Percentiles rank a stretch among this genome's conserved stretches.
Conservation (phyloP, 2,888 invertebrate genomes). For the Ramazzottius varieornatus region DNA sequence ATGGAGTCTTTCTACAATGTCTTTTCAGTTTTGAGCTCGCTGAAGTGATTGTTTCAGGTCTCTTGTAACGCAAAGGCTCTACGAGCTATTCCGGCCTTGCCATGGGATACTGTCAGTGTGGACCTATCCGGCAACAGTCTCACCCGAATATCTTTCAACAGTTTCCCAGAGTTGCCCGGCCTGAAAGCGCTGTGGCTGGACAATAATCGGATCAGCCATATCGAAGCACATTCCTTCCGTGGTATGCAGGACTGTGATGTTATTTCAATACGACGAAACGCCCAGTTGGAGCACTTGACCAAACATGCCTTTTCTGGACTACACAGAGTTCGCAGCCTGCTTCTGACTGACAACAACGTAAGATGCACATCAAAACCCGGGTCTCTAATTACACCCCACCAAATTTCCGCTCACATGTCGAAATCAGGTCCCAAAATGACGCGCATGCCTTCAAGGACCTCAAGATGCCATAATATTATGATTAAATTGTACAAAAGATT, state of each 20-base stretch:
- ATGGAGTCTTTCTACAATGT: too few relatives aligned
- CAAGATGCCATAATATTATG: too few relatives aligned
- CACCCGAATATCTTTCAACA: neutral
- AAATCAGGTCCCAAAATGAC: too few relatives aligned
- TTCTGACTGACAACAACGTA: neutral
- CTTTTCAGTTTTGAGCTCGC: too few relatives aligned
- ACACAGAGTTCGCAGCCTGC: neutral
- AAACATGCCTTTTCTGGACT: neutral
- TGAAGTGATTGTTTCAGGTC: conserved; percentile 1
- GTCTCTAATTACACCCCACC: too few relatives aligned
- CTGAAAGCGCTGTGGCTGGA: neutral
- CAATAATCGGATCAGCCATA: neutral
- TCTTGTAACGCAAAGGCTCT: neutral
- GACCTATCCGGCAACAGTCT: neutral
- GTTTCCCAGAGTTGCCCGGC: neutral
- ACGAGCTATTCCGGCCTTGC: neutral
- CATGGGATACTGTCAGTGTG: neutral
- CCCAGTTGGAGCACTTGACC: neutral
- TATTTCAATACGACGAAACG: neutral
- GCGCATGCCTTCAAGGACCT: too few relatives aligned
- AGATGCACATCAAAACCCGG: too few relatives aligned
- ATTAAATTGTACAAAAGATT: too few relatives aligned
- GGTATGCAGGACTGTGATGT: neutral
- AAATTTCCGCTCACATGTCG: too few relatives aligned
- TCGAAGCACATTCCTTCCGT: neutral